A percentile compares a stretch with the other conserved stretches of the same genome.
phyloP scores from a whole-genome alignment of 1,140 invertebrate genomes.

The Matsumurasca onukii region DNA sequence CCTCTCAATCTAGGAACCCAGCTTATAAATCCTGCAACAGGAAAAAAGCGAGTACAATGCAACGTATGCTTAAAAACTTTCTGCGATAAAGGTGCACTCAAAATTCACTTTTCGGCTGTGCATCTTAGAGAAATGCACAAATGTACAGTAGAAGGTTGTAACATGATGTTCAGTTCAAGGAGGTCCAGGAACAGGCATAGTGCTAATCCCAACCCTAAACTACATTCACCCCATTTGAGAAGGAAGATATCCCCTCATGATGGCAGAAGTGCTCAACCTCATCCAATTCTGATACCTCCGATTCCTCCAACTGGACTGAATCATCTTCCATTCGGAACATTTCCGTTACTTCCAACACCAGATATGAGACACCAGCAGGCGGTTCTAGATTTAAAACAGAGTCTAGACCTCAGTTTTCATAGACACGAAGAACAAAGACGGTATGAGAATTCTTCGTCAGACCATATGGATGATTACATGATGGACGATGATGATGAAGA shows the following conservation, averaged over 20 bases:
- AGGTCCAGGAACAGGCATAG: constrained; percentile 94
- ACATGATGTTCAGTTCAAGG: constrained; percentile 98
- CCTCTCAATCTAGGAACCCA: constrained; percentile 86
- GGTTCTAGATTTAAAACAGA: constrained; percentile 67
- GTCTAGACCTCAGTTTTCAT: constrained; percentile 56
- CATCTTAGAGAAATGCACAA: constrained; percentile 99
- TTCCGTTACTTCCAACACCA: constrained; percentile 69
- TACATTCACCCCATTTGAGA: constrained; percentile 92
- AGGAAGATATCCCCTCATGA: constrained; percentile 92
- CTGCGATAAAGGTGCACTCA: constrained; percentile 99
- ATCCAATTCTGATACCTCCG: constrained; percentile 73
- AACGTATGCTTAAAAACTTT: constrained; percentile 98
- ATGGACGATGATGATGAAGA: constrained; percentile 59
- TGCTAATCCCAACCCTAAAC: constrained; percentile 97
- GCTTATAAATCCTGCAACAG: constrained; percentile 87
- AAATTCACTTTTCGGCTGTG: constrained; percentile 99
- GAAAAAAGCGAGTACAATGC: constrained; percentile 97
- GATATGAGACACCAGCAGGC: constrained; percentile 63
- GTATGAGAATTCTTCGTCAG: constrained; percentile 28
- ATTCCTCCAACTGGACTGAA: constrained; percentile 64
- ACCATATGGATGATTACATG: constrained; percentile 49
- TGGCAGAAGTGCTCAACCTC: constrained; percentile 82
- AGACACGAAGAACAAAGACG: constrained; percentile 50
- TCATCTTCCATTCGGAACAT: constrained; percentile 70
- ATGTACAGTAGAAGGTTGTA: constrained; percentile 97